Evolutionary conservation across 2,888 invertebrate genomes (phyloP).

Genomic region (Orgyia antiqua): DNA sequence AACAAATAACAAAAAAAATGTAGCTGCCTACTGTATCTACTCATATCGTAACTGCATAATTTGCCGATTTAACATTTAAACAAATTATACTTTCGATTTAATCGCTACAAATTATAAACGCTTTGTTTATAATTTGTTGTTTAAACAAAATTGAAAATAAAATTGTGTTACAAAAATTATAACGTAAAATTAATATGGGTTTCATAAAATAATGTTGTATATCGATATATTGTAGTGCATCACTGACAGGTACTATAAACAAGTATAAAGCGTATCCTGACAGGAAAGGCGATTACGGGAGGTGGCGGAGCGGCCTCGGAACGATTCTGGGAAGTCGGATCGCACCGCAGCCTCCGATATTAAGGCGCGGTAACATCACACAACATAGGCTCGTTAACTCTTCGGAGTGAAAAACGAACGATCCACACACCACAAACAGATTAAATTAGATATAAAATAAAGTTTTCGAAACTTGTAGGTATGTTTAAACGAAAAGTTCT

Average conservation of each 20-base stretch:
- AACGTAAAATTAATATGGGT: too few species aligned
- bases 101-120: too few species aligned
- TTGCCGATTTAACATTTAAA: too few species aligned
- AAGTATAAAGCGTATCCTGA: conserved; percentile 39
- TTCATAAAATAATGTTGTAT: too few species aligned
- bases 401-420: conserved; percentile 57
- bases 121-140: too few species aligned
- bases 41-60: too few species aligned
- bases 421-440: conserved; percentile 35
- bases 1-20: too few species aligned
- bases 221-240: conserved; percentile 23
- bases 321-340: conserved; percentile 65
- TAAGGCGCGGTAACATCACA: conserved; percentile 69
- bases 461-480: conserved; percentile 16
- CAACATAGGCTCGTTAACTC: conserved; percentile 60
- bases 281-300: conserved; percentile 48
- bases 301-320: conserved; percentile 33
- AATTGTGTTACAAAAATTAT: too few species aligned
- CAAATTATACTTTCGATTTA: too few species aligned
- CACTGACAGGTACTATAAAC: conserved; percentile 25
- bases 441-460: conserved; percentile 51
- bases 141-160: too few species aligned
- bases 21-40: too few species aligned
- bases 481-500: too few species aligned
- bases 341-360: conserved; percentile 54